Evolutionary conservation across 2,113 vertebrate genomes (phyloP).

Genomic region (Petrocephalus microphthalmus): DNA sequence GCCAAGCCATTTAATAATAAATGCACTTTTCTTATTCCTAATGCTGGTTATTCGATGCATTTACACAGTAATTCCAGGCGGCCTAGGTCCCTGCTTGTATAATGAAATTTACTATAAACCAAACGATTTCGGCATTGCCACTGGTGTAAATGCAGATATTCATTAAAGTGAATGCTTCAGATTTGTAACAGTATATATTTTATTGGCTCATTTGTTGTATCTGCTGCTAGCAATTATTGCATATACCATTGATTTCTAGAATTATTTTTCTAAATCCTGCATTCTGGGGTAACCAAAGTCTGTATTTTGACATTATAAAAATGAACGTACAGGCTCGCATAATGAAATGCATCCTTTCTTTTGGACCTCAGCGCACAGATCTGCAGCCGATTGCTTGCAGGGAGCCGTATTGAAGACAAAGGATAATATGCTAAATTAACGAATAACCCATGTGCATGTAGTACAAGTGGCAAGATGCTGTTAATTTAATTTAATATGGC

Average conservation of each 20-base stretch:
- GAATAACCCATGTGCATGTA: neutral
- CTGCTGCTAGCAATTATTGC: neutral
- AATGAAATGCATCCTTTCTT: neutral
- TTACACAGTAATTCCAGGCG: neutral
- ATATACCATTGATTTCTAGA: neutral
- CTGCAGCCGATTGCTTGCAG: neutral
- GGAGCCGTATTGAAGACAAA: neutral
- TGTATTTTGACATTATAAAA: neutral
- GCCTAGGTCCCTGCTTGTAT: neutral
- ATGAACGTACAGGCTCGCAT: neutral
- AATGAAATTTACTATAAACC: neutral
- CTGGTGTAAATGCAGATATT: neutral
- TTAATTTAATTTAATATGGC: neutral
- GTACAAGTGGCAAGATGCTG: neutral
- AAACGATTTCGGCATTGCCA: neutral
- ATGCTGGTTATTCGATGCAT: neutral
- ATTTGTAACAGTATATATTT: neutral
- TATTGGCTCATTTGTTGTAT: neutral
- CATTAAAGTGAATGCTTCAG: neutral
- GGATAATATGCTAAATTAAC: neutral
- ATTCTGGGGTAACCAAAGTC: neutral
- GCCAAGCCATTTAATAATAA: neutral
- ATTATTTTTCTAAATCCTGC: neutral
- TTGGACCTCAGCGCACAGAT: neutral
- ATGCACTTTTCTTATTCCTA: slow-evolving; percentile 4